Base-by-base conservation (phyloP, 2,797 vertebrate genomes). In the Gambusia yucatana region DNA sequence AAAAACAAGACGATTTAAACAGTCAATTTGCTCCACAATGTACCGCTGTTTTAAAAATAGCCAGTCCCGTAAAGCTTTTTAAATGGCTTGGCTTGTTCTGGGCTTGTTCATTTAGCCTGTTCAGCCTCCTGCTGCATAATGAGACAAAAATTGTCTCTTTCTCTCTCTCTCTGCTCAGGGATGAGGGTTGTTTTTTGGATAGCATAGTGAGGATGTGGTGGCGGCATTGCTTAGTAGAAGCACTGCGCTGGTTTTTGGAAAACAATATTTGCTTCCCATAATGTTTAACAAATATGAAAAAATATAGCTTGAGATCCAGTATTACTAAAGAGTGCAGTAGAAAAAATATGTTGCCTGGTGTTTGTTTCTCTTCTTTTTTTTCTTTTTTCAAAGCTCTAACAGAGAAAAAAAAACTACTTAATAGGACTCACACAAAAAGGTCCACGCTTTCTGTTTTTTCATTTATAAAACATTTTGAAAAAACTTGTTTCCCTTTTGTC, bases 121-220 rank as follows among this genome's bases (percentile, higher is more conserved):
- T 93, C 89, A 73, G 90, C 82, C 82, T 88, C 83, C 79, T 82
- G 46, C 84, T 82, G 80, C 83, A 89, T 89, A 92, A 92, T 91
- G 79, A 87, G 87, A 72, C 10, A 3, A 84, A 92, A 93, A 93
- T 91, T 81, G 81, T 85, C 84, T 86, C 8, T 50, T 20, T 50
- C 20, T 22, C 17, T 20, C 86, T 86, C 78, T 63, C 77, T 77
- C 76, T 81, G 87, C 76, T 89, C 78, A 72, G 82, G 77, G 84
- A 87, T 50, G 84, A 87, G 86, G 78, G 2, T 0, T 47, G 3
- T 44, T 44, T 44, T 67, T 41, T 67, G 82, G 87, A 86, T 82
- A 72, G 75, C 65, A 78, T 82, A 84, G 72, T 61, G 39, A 77
- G n/a, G 67, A 80, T 8, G 74, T 63, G 39, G 79, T 69, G 67